phyloP scores from a whole-genome alignment of 2,888 invertebrate species.

The Eucriotettix oculatus region DNA sequence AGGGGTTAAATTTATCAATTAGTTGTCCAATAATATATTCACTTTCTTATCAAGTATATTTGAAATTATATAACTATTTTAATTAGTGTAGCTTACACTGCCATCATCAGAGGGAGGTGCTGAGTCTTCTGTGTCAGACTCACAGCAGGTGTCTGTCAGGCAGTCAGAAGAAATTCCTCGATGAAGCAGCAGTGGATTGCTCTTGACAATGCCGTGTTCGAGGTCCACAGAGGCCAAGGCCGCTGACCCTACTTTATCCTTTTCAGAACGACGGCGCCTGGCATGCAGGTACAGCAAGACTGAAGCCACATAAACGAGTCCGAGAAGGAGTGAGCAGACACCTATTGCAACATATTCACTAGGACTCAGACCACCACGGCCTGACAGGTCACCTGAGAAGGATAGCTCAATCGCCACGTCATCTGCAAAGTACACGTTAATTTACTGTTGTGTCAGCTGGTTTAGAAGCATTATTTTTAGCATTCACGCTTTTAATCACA shows the following conservation, averaged over 20 bases:
- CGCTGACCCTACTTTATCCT: not conserved
- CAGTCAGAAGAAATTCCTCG: conserved; percentile 28
- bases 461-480: too few species aligned
- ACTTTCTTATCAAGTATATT: too few species aligned
- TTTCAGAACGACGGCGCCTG: conserved; percentile 33
- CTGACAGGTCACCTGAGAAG: conserved; percentile 28
- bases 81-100: not conserved
- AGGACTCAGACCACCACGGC: conserved; percentile 42
- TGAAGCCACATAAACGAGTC: conserved; percentile 71
- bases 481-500: too few species aligned
- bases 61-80: not conserved
- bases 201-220: conserved; percentile 58
- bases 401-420: too few species aligned
- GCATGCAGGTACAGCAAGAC: conserved; percentile 69
- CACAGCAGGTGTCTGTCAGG: too few species aligned
- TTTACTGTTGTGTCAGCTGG: too few species aligned
- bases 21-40: too few species aligned
- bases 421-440: too few species aligned
- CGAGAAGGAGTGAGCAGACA: conserved; percentile 66
- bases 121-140: conserved; percentile 20
- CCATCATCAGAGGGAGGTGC: conserved; percentile 18
- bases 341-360: conserved; percentile 73
- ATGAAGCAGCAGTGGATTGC: conserved; percentile 50
- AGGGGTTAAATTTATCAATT: too few species aligned
- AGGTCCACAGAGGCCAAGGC: not conserved